Percentiles rank a stretch among this genome's conserved stretches.
These are phyloP conservation scores for Reticulitermes lucifugus DNA, from an alignment of 2,888 invertebrate genomes.

Conservation along the genomic window DNA sequence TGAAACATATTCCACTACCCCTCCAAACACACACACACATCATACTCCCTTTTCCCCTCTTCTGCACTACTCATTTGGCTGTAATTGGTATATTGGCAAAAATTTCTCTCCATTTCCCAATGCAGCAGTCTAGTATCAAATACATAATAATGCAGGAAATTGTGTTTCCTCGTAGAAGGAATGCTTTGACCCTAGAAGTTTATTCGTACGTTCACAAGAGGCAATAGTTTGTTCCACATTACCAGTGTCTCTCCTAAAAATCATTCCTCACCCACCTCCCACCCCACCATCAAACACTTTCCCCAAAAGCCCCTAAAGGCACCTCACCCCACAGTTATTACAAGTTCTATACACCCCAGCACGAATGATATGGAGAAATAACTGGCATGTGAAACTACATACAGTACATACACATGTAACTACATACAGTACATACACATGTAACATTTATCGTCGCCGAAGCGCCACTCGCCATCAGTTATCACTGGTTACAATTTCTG, in stretches of 20 bases:
- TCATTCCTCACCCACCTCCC: not conserved
- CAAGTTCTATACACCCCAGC: not conserved
- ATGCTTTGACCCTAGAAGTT: not conserved
- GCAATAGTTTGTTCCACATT: not conserved
- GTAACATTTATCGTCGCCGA: too few species aligned
- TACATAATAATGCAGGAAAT: constrained; percentile 23
- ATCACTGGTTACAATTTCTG: too few species aligned
- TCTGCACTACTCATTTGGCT: not conserved
- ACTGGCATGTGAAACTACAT: too few species aligned
- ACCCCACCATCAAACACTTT: constrained; percentile 5
- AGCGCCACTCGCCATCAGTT: too few species aligned
- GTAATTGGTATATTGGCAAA: constrained; percentile 32
- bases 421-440: too few species aligned
- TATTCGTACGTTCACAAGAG: not conserved
- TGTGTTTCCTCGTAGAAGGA: not conserved
- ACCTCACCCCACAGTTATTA: not conserved
- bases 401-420: too few species aligned
- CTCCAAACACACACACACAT: not conserved
- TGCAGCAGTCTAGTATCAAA: not conserved
- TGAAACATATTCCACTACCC: constrained; percentile 13
- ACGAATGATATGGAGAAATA: too few species aligned
- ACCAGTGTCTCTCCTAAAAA: not conserved
- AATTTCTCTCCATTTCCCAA: constrained; percentile 6
- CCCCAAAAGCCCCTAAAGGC: constrained; percentile 23
- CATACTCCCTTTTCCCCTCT: not conserved